Evolutionary conservation across 2,888 invertebrate genomes (phyloP).

Genomic region (Cerastis leucographa): DNA sequence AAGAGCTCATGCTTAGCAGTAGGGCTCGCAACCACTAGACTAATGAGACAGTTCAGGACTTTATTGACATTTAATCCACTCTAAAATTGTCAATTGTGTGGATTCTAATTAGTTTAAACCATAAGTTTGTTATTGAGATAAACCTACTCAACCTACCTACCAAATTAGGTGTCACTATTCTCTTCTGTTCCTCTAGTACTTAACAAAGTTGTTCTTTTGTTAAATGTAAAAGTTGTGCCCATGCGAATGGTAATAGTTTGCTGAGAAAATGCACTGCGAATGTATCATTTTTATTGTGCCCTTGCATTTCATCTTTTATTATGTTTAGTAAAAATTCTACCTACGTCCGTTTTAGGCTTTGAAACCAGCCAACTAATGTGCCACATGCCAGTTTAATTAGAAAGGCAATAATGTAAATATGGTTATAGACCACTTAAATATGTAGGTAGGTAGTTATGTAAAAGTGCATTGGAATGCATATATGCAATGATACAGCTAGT

Average conservation of each 20-base stretch:
- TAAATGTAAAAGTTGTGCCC: background rate
- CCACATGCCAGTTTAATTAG: no score
- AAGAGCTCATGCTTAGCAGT: background rate
- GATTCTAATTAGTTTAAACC: background rate
- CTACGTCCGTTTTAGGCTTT: no score
- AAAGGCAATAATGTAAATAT: no score
- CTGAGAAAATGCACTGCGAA: slow-evolving; percentile 22
- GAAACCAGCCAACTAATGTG: no score
- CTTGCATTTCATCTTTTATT: background rate
- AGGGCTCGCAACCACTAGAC: background rate
- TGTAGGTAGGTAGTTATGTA: no score
- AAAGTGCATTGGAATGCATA: no score
- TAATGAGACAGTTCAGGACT: background rate
- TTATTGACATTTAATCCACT: no score
- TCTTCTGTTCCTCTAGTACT: background rate
- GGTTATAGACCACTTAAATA: no score
- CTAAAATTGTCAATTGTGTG: background rate
- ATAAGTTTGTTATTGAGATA: background rate
- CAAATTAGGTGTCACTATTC: background rate
- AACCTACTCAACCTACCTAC: background rate
- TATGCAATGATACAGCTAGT: no score
- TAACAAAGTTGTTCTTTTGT: background rate
- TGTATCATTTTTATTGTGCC: background rate
- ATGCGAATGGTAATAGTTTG: slow-evolving; percentile 23
- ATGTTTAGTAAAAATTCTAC: no score